Evolutionary conservation across 1,140 invertebrate genomes (phyloP), one percentile per base, ranked within the genome.

Genomic region (Calliopsis andreniformis): DNA sequence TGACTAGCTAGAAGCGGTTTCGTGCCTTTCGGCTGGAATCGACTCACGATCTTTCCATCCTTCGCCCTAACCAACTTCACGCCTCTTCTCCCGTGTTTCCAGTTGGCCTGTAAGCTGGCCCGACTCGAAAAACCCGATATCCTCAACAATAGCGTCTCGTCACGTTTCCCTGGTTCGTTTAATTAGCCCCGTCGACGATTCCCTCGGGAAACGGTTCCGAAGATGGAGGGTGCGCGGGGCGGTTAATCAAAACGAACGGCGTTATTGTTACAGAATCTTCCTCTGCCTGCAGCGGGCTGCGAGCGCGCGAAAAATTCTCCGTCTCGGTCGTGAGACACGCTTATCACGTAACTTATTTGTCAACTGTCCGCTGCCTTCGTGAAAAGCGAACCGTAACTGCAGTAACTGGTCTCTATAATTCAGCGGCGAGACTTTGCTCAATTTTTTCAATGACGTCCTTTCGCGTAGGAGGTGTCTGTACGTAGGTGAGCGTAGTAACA

Each of bases 401-500:
- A n/a, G n/a, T n/a, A n/a, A n/a, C n/a, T n/a, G n/a, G n/a, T n/a
- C n/a, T n/a, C n/a, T n/a, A n/a, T n/a, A n/a, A n/a, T n/a, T n/a
- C n/a, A n/a, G n/a, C n/a, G n/a, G n/a, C n/a, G n/a, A n/a, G n/a
- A n/a, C n/a, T n/a, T n/a, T n/a, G n/a, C n/a, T n/a, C n/a, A n/a
- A n/a, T n/a, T 67, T 47, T 43, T 30, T 7, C 47, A 18, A 45
- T 14, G 32, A 61, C 47, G 12, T 35, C 28, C 18, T 16, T 45
- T 14, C 18, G 49, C 58, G 70, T 51, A 32, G 35, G 51, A 45
- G 58, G 45, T 14, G 3, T 12, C 7, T 7, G 25, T 5, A 16
- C 63, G 70, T 69, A 76, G 59, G 53, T 51, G 76, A 32, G 45
- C 53, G 49, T 55, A 39, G 71, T 80, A 80, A 82, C 79, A 82